A percentile compares a stretch with the other conserved stretches of the same genome.
These are phyloP conservation scores for Kryptolebias marmoratus DNA, from an alignment of 2,113 vertebrate genomes.

Conservation along the genomic window DNA sequence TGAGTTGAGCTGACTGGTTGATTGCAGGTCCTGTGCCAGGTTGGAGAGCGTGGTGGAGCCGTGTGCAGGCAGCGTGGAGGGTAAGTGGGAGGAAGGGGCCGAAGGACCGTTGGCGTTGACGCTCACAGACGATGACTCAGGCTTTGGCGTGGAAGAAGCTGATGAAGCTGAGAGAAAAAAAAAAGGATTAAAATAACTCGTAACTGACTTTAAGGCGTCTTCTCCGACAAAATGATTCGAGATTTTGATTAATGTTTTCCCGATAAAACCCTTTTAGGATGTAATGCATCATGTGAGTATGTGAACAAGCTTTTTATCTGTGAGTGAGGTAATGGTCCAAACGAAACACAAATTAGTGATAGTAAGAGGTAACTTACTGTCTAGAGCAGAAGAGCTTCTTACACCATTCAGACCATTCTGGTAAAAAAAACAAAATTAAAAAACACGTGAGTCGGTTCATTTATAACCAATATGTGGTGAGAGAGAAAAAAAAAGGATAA, in stretches of 20 bases:
- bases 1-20: conserved; percentile 80
- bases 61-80: conserved; percentile 81
- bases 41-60: conserved; percentile 78
- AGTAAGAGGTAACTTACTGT: conserved; percentile 84
- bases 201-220: not conserved
- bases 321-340: not conserved
- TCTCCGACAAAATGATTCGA: not conserved
- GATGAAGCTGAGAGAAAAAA: conserved; percentile 78
- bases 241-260: not conserved
- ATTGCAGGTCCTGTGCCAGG: conserved; percentile 85
- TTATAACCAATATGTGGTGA: too few species aligned
- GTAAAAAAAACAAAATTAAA: conserved; percentile 44
- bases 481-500: too few species aligned
- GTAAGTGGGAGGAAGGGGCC: conserved; percentile 81
- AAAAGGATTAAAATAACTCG: not conserved
- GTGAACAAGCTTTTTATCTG: not conserved
- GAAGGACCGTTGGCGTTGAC: conserved; percentile 76
- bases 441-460: conserved; percentile 8
- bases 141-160: conserved; percentile 85
- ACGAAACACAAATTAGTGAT: not conserved
- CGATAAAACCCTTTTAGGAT: not conserved
- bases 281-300: not conserved
- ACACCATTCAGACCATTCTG: conserved; percentile 90
- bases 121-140: conserved; percentile 85
- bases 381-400: conserved; percentile 85